Conservation (phyloP, 1,140 invertebrate species). For the Atta texana region DNA sequence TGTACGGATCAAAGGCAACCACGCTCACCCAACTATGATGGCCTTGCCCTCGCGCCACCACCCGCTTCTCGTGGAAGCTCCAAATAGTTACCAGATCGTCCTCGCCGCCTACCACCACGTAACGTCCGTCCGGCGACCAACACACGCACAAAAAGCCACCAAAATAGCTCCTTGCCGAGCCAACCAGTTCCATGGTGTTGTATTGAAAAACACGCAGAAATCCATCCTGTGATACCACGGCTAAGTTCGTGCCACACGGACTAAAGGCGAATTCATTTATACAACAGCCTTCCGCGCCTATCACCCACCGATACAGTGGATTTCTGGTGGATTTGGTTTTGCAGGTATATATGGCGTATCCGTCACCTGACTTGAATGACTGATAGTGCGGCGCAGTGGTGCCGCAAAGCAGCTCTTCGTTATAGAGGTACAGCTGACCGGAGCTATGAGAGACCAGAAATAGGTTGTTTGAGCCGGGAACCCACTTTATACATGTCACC, state of each 20-base stretch:
- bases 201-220: constrained; percentile 98
- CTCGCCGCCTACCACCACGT: constrained; percentile 98
- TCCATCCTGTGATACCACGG: constrained; percentile 98
- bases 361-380: constrained; percentile 97
- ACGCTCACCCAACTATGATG: constrained; percentile 98
- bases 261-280: constrained; percentile 99
- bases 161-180: constrained; percentile 97
- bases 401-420: constrained; percentile 97
- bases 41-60: constrained; percentile 97
- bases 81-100: constrained; percentile 99
- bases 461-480: constrained; percentile 96
- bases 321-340: constrained; percentile 98
- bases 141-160: constrained; percentile 98
- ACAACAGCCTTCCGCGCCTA: constrained; percentile 94
- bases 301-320: constrained; percentile 95
- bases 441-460: constrained; percentile 98
- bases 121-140: constrained; percentile 98
- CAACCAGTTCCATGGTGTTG: constrained; percentile 97
- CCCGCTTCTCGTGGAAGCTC: constrained; percentile 96
- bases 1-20: constrained; percentile 98
- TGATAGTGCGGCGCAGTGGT: constrained; percentile 95
- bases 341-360: constrained; percentile 97
- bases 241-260: constrained; percentile 96
- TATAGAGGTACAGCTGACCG: constrained; percentile 99
- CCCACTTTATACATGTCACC: constrained; percentile 99